Evolutionary conservation across 2,888 invertebrate genomes (phyloP), one percentile per base, ranked within the genome.

Genomic region (Liopterus haemorrhoidalis): DNA sequence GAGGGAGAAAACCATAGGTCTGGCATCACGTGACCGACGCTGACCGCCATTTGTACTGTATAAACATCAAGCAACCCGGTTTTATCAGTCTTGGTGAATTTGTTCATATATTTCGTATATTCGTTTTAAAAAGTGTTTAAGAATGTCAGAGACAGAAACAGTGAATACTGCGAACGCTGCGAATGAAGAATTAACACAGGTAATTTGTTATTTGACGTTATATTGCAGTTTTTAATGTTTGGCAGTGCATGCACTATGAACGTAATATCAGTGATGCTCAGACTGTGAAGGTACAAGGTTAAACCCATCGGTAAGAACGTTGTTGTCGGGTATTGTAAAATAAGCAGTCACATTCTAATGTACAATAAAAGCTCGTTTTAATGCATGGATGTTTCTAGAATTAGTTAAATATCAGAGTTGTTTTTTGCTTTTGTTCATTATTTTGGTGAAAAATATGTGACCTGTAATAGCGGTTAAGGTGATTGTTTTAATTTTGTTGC

Each of bases 11-110:
- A 30, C 5, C 15, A 28, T 35, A 24, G 14, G 8, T n/a, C 27
- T 36, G 25, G 15, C 45, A 39, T 70, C 70, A 75, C 74, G 73
- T 75, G 75, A 75, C 75, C 73, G 71, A 75, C 75, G 75, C 75
- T 73, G 68, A 70, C 73, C 73, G 74, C 74, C 75, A 74, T 75
- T 70, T 75, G 71, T 70, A 67, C 68, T 67, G 71, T 72, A 74
- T 74, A 74, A 74, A 75, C 73, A 75, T 67, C 41, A 63, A 61
- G 61, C 71, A 68, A 68, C 72, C 72, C 72, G 71, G 69, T 65
- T 64, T 62, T 61, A 64, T 62, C 64, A 60, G 59, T 57, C 64
- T 63, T 62, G 59, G 59, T 59, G 58, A 57, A 57, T 59, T 59
- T 65, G 66, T 59, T 59, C 56, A 52, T 57, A 62, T 61, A 60